Evolutionary conservation across 2,797 vertebrate genomes (phyloP), one percentile per base, ranked within the genome.

Genomic region (Picus viridis): DNA sequence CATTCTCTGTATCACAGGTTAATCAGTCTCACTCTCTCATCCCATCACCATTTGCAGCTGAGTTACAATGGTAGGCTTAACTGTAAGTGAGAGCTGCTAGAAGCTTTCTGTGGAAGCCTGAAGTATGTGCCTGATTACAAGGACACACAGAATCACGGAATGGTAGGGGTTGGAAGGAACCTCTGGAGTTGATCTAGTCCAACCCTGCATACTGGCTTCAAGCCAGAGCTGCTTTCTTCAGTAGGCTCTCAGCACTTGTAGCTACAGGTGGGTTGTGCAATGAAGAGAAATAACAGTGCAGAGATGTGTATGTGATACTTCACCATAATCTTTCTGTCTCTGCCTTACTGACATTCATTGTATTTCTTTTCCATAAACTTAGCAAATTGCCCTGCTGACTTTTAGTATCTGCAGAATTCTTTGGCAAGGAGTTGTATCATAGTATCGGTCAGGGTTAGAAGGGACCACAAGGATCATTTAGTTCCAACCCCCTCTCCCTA

Each of bases 261-360:
- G 12, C 63, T 70, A 64, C 26, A 61, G 10, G 27, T 29, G 32
- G 22, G 22, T 26, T 22, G 19, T 16, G 17, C 32, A 56, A 41
- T 0, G 0, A 75, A 58, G 32, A n/a, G 51, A 34, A 58, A 54
- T 45, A 56, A 19, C 16, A 49, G 39, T 5, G 5, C 29, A 64
- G 30, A 27, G 5, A 47, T 36, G 24, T 27, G 9, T 36, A n/a
- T 47, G 26, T 36, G 47, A 32, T 67, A 11, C 32, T 70, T 65
- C 22, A 34, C 32, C 10, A 6, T 43, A 56, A 29, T 7, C 51
- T 3, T 14, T 7, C n/a, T 43, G 16, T 43, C 41, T 43, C 15
- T 39, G 39, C 39, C 39, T 51, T 77, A 34, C 30, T 57, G 72
- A 67, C 5, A 30, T 27, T 71, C 47, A 17, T 1, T 29, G 41